phyloP scores from a whole-genome alignment of 2,113 vertebrate species.

The Scytalopus superciliaris region DNA sequence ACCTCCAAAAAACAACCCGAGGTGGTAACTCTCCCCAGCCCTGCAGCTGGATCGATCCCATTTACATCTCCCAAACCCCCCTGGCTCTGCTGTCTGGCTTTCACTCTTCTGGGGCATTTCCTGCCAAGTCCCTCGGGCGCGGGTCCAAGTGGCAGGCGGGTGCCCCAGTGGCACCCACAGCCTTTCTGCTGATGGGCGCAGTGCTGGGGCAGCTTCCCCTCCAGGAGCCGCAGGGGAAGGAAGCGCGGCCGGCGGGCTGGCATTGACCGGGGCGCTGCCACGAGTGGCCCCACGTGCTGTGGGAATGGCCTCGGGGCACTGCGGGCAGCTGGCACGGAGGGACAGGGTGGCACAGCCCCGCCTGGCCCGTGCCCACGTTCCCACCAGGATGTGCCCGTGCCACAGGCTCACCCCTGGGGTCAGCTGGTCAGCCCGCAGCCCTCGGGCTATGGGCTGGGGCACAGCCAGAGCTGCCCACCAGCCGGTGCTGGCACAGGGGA shows the following conservation, averaged over 20 bases:
- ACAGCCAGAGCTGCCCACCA: neutral
- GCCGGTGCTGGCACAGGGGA: neutral
- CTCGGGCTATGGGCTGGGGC: neutral
- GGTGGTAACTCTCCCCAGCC: neutral
- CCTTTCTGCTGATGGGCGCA: neutral
- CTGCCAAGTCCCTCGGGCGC: neutral
- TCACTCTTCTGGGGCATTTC: neutral
- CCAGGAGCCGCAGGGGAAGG: slow-evolving; percentile 22
- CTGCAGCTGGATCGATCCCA: neutral
- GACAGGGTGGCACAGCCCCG: neutral
- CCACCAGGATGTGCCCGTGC: neutral
- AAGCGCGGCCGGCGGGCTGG: neutral
- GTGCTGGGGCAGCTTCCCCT: slow-evolving; percentile 7
- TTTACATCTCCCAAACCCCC: neutral
- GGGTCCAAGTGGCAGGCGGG: neutral
- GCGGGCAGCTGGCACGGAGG: neutral
- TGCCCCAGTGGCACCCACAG: neutral
- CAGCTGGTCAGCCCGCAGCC: neutral
- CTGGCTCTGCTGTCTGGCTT: neutral
- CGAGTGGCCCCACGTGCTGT: accelerated
- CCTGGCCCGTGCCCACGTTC: accelerated
- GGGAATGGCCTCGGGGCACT: neutral
- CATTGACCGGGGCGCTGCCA: neutral
- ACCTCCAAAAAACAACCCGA: neutral
- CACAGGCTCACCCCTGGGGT: neutral